Conservation (phyloP, 2,113 vertebrate genomes). For the Elanus axillaris region DNA sequence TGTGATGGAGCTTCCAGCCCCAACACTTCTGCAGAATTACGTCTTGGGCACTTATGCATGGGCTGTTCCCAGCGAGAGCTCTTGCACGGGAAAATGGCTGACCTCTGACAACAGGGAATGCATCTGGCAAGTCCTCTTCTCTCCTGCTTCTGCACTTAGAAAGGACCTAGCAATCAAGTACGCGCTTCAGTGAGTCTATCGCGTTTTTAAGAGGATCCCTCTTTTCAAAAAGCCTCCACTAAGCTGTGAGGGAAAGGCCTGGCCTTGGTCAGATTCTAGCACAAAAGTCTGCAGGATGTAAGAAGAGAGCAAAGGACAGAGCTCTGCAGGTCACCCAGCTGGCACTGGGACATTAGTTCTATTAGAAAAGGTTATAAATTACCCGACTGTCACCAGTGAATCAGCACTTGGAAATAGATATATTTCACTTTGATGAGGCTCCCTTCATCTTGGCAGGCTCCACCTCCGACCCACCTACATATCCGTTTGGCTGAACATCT, state of each 20-base stretch:
- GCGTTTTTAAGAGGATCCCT: not conserved
- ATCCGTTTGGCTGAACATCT: not conserved
- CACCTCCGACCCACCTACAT: not conserved
- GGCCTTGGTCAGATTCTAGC: not conserved
- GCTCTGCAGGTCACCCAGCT: not conserved
- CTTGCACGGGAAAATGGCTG: not conserved
- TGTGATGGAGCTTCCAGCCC: not conserved
- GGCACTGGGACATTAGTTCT: not conserved
- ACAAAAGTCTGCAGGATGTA: not conserved
- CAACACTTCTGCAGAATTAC: not conserved
- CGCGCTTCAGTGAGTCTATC: fast-evolving
- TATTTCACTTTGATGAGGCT: not conserved
- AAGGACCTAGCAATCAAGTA: not conserved
- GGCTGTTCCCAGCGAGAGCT: not conserved
- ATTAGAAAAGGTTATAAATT: not conserved
- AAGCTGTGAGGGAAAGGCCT: not conserved
- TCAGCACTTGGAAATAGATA: not conserved
- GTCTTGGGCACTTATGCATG: fast-evolving
- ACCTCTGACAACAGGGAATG: not conserved
- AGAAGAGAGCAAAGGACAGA: not conserved
- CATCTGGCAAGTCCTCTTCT: not conserved
- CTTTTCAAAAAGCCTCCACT: not conserved
- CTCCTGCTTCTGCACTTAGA: not conserved
- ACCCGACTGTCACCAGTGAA: not conserved
- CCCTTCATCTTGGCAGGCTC: not conserved